These are phyloP conservation scores for Colletes gigas DNA, from an alignment of 1,140 invertebrate genomes.

Conservation along the genomic window DNA sequence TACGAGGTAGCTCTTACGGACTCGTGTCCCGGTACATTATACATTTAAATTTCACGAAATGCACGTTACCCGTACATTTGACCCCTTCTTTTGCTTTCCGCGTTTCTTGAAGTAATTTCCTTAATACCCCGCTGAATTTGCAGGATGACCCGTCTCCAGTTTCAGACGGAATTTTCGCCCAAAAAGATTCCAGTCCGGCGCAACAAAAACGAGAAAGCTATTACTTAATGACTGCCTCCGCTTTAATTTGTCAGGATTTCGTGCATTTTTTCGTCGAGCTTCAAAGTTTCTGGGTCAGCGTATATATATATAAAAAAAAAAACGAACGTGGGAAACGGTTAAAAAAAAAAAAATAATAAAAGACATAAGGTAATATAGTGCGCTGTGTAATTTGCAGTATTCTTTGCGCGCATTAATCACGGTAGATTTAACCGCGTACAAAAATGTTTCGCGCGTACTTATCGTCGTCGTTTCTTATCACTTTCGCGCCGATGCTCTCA, in stretches of 20 bases:
- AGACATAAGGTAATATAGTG: slow-evolving; percentile 33
- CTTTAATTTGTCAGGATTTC: slow-evolving; percentile 47
- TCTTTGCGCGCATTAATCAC: slow-evolving; percentile 42
- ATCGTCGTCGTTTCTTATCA: slow-evolving; percentile 36
- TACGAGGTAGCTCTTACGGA: background rate
- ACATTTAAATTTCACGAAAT: background rate
- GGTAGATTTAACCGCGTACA: slow-evolving; percentile 32
- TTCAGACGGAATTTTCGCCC: background rate
- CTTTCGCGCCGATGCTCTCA: slow-evolving; percentile 36
- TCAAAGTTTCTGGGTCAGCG: slow-evolving; percentile 45
- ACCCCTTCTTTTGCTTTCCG: background rate
- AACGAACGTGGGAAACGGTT: background rate
- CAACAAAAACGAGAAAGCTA: slow-evolving; percentile 17
- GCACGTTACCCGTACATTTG: too few relatives aligned
- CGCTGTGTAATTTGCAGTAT: slow-evolving; percentile 36
- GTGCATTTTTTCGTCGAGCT: slow-evolving; percentile 25
- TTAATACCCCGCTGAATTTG: slow-evolving; percentile 20
- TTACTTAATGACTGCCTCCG: slow-evolving; percentile 37
- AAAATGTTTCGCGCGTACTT: slow-evolving; percentile 37
- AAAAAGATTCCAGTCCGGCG: background rate
- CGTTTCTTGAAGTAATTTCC: slow-evolving; percentile 21
- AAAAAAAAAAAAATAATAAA: slow-evolving; percentile 27
- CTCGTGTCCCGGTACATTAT: background rate
- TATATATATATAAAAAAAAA: slow-evolving; percentile 13
- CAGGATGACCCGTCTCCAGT: background rate